Evolutionary conservation across 2,888 invertebrate species (phyloP), one percentile per base, ranked within the genome.

Genomic region (Microctonus hyperodae): DNA sequence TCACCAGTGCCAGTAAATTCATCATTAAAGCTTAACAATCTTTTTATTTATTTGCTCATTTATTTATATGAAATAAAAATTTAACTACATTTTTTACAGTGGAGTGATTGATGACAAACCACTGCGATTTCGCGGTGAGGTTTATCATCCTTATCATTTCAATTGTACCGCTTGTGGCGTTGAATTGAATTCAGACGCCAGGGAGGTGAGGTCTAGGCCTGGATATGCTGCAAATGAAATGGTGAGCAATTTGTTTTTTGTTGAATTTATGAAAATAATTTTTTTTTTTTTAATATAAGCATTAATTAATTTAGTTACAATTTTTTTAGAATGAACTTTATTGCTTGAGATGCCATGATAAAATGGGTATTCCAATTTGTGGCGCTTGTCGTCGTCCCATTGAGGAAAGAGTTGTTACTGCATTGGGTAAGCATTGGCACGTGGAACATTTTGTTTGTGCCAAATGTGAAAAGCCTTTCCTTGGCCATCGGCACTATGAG

Each of bases 281-380:
- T 63, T 48, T 16, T 50, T 20, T 60, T 63, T 48, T 16, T 40
- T 11, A 31, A 65, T n/a, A 40, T 65, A 44, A 22, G 33, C 11
- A n/a, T 2, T 33, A 53, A 51, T 50, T 61, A 9, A 23, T 40
- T 4, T 16, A 20, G 1, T 50, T 63, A 16, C 16, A 31, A 65
- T 60, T 55, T 11, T 79, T 55, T 11, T 79, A 92, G 93, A 95
- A 96, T 82, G 98, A 98, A 79, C 86, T 99, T 64, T 99, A 98
- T 85, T 99, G 99, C 82, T 88, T 99, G 73, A 91, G 98, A 64
- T 99, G 98, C 82, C 98, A 98, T 82, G 98, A 98, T 85, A 98
- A 98, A 87, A 98, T 99, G 98, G 98, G 98, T 31, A 97, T 99
- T 72, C 98, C 99, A n/a, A 99, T 99, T 76, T 99, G 99, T 85